Percentiles rank a stretch among this genome's conserved stretches.
Evolutionary conservation across 1,140 invertebrate species (phyloP).

Genomic region (Drosophila seguyi): DNA sequence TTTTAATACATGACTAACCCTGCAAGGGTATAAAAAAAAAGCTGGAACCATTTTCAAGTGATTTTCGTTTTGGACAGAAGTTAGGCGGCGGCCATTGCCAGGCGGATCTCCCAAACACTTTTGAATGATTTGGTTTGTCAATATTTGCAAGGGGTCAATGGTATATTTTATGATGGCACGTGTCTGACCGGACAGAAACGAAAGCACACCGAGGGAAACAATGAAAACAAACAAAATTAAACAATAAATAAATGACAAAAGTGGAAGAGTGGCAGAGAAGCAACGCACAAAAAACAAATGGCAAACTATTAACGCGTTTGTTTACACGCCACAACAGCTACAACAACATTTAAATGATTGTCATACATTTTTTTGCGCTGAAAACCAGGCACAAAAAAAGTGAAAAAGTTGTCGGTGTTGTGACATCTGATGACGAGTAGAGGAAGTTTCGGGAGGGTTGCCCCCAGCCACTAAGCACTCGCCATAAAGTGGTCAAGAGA

Average conservation of each 20-base stretch:
- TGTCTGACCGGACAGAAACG: slow-evolving; percentile 45
- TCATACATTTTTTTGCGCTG: slow-evolving; percentile 50
- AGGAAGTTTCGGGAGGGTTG: neutral
- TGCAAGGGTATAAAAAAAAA: too few relatives aligned
- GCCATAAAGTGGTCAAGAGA: slow-evolving; percentile 23
- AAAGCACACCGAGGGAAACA: slow-evolving; percentile 9
- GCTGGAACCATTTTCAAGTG: neutral
- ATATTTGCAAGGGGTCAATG: slow-evolving; percentile 70
- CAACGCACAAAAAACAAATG: slow-evolving; percentile 60
- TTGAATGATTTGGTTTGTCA: slow-evolving; percentile 34
- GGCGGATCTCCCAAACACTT: slow-evolving; percentile 14
- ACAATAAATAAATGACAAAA: slow-evolving; percentile 66
- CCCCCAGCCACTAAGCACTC: slow-evolving; percentile 2
- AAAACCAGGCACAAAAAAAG: slow-evolving; percentile 34
- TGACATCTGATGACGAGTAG: neutral
- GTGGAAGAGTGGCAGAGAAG: slow-evolving; percentile 46
- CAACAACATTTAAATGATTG: slow-evolving; percentile 58
- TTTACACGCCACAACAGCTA: slow-evolving; percentile 57
- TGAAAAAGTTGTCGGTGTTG: slow-evolving; percentile 7
- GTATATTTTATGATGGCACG: slow-evolving; percentile 70
- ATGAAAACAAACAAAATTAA: slow-evolving; percentile 55
- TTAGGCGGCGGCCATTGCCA: neutral
- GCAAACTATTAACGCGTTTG: slow-evolving; percentile 72
- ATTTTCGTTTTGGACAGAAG: slow-evolving; percentile 14
- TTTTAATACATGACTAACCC: too few relatives aligned